Evolutionary conservation across 2,888 invertebrate species (phyloP).

Genomic region (Orthosia cruda): DNA sequence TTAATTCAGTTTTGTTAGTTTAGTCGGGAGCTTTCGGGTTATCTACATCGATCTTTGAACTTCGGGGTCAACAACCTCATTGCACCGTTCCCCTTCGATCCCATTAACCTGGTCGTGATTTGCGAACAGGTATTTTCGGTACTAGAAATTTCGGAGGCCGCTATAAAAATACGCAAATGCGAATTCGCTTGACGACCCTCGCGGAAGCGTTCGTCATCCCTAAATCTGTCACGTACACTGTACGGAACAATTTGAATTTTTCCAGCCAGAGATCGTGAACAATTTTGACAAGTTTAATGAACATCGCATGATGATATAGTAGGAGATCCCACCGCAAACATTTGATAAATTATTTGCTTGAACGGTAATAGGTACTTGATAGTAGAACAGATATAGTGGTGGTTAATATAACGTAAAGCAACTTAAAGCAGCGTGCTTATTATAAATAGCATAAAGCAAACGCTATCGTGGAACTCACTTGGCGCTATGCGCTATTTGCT

Average conservation of each 20-base stretch:
- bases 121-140: slow-evolving; percentile 4
- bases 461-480: too few relatives aligned
- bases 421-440: too few relatives aligned
- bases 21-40: slow-evolving; percentile 2
- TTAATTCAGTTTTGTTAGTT: slow-evolving; percentile 24
- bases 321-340: too few relatives aligned
- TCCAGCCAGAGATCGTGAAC: slow-evolving; percentile 46
- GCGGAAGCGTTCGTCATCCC: slow-evolving; percentile 42
- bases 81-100: slow-evolving; percentile 9
- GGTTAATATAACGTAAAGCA: too few relatives aligned
- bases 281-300: slow-evolving; percentile 59
- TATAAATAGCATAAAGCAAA: too few relatives aligned
- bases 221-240: slow-evolving; percentile 56
- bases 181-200: slow-evolving; percentile 35
- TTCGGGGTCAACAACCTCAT: slow-evolving; percentile 35
- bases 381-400: too few relatives aligned
- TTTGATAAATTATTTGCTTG: too few relatives aligned
- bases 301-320: slow-evolving; percentile 41
- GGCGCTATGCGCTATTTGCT: too few relatives aligned
- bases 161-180: slow-evolving; percentile 47
- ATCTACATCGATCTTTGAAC: slow-evolving; percentile 22
- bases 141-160: slow-evolving; percentile 20
- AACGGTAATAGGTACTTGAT: too few relatives aligned
- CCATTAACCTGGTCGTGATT: slow-evolving; percentile 33
- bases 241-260: slow-evolving; percentile 51